These are phyloP conservation scores for Siniperca scherzeri DNA, from an alignment of 2,797 vertebrate genomes.

Conservation along the genomic window DNA sequence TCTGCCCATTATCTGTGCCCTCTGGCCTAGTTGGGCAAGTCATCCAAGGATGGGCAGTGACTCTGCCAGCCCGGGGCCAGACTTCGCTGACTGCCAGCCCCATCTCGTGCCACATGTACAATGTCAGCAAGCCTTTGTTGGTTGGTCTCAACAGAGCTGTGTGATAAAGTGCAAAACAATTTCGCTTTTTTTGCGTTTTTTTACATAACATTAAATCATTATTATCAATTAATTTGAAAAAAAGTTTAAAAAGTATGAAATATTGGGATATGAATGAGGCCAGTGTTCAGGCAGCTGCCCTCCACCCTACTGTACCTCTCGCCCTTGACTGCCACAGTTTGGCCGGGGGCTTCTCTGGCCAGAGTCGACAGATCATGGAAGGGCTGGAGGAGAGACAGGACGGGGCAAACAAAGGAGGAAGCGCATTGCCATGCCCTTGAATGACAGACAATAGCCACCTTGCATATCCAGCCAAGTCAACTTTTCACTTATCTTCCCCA, in stretches of 20 bases:
- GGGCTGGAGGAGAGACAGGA: slow-evolving; percentile 72
- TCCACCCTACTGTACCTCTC: slow-evolving; percentile 48
- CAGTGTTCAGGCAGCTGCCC: slow-evolving; percentile 28
- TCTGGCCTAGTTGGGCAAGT: slow-evolving; percentile 76
- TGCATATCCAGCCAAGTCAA: slow-evolving; percentile 57
- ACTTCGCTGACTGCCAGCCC: slow-evolving; percentile 71
- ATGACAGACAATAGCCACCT: slow-evolving; percentile 66
- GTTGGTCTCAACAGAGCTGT: slow-evolving; percentile 21
- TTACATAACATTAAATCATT: neutral
- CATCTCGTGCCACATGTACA: slow-evolving; percentile 60
- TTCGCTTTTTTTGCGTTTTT: neutral
- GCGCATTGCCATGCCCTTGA: slow-evolving; percentile 75
- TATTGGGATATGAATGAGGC: neutral
- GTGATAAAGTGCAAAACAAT: neutral
- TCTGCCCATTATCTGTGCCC: slow-evolving; percentile 79
- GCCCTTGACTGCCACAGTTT: slow-evolving; percentile 70
- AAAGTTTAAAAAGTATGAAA: neutral
- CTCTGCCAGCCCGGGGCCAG: slow-evolving; percentile 70
- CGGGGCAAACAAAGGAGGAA: slow-evolving; percentile 69
- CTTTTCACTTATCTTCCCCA: slow-evolving; percentile 53
- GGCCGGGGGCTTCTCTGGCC: slow-evolving; percentile 68
- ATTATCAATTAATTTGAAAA: neutral
- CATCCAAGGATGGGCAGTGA: slow-evolving; percentile 74
- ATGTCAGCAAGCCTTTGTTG: slow-evolving; percentile 42
- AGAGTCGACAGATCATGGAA: slow-evolving; percentile 64